Evolutionary conservation across 2,888 invertebrate genomes (phyloP).

Genomic region (Meteorus colon): DNA sequence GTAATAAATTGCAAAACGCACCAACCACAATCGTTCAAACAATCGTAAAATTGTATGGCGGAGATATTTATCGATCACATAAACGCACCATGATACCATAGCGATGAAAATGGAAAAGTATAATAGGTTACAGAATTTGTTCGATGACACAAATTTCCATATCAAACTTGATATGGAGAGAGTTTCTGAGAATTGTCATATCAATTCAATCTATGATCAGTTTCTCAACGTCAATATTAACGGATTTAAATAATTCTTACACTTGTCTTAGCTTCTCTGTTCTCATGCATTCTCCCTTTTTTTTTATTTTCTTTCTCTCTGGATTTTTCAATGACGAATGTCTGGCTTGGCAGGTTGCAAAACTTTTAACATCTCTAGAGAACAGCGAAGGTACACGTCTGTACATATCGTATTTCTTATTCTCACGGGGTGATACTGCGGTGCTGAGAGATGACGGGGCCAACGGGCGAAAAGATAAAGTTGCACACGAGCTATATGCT

Average conservation of each 20-base stretch:
- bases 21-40: too few relatives aligned
- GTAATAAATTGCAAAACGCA: too few relatives aligned
- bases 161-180: too few relatives aligned
- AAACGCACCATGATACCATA: too few relatives aligned
- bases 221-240: background rate
- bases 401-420: conserved; percentile 62
- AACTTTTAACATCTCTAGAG: conserved; percentile 64
- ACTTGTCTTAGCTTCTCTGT: background rate
- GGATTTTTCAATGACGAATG: conserved; percentile 22
- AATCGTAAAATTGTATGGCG: too few relatives aligned
- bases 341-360: conserved; percentile 49
- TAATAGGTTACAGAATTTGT: too few relatives aligned
- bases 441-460: conserved; percentile 47
- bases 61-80: too few relatives aligned
- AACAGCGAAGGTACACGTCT: conserved; percentile 55
- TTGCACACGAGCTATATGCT: conserved; percentile 33
- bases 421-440: conserved; percentile 53
- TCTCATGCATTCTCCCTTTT: background rate
- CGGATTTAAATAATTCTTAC: background rate
- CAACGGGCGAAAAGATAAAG: conserved; percentile 41
- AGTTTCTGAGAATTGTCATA: background rate
- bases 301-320: background rate
- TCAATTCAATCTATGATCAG: background rate
- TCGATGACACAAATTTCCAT: too few relatives aligned
- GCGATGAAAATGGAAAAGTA: too few relatives aligned